phyloP scores from a whole-genome alignment of 2,113 vertebrate species.

The Gracilinanus agilis region DNA sequence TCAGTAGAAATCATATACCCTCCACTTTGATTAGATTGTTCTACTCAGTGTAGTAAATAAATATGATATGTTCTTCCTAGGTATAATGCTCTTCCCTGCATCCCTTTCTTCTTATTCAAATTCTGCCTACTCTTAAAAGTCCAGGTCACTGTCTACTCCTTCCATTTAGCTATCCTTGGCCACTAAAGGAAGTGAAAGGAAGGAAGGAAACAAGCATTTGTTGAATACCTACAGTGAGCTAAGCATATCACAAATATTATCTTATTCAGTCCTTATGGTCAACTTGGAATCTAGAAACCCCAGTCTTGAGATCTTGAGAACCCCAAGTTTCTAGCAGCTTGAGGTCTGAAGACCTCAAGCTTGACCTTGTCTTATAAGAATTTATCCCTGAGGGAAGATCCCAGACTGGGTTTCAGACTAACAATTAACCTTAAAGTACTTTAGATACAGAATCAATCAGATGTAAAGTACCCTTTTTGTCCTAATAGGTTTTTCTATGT shows the following conservation, averaged over 20 bases:
- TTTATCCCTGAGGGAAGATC: no score
- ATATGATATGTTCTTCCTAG: not conserved
- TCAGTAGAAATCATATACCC: not conserved
- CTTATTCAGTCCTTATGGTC: not conserved
- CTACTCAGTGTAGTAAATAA: not conserved
- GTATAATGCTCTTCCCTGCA: not conserved
- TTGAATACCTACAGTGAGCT: not conserved
- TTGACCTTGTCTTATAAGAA: no score
- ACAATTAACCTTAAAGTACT: no score
- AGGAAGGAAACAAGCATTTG: not conserved
- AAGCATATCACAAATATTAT: not conserved
- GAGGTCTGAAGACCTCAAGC: no score
- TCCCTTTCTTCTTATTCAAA: conserved; percentile 12
- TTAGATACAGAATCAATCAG: no score
- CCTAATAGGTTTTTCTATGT: no score
- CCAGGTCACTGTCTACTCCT: not conserved
- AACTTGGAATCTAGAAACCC: no score
- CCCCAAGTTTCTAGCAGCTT: no score
- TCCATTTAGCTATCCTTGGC: not conserved
- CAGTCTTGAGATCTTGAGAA: no score
- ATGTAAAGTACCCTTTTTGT: no score
- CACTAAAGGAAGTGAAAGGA: not conserved
- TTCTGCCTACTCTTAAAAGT: not conserved
- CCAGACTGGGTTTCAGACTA: no score
- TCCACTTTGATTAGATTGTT: not conserved